Base-by-base conservation (phyloP, 1,140 invertebrate species). In the Harlomillsia oculata region DNA sequence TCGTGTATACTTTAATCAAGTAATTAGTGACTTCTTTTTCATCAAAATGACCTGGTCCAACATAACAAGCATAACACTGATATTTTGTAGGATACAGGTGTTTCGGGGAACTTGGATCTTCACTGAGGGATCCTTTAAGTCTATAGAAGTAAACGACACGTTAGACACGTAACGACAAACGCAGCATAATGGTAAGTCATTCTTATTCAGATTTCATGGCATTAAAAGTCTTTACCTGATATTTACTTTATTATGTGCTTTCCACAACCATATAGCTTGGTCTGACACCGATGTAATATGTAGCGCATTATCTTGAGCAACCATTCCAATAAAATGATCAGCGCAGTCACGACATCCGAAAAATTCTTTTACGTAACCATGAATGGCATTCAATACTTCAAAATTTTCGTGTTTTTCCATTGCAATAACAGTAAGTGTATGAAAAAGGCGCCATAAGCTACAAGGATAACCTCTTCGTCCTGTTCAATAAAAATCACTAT, bases 371-470 rank as follows among this genome's bases (percentile, higher is more conserved):
- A 99, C 79, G 68, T 95, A 98, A 6, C 82, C 85, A 68, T 85
- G 76, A 76, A 99, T 91, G 1, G 84, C 83, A 62, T 77, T 72
- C 1, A 97, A 71, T 11, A 96, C 81, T 66, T 82, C 65, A 20
- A 54, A 61, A 25, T 64, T 51, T 46, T 67, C 65, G 48, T 73
- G 69, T 13, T 75, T 71, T 1, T 80, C 78, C 43, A 84, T 82
- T 20, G 74, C 72, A 69, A 84, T 84, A 0, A 96, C 86, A 9
- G 89, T 92, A 21, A 99, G 71, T 39, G 84, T 87, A 69, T 99
- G 96, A 70, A 97, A 99, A 54, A 95, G 74, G 30, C 81, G 87
- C 96, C 96, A 99, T 14, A 99, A 72, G 0, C 89, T 84, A 74
- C 96, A 99, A 1, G 93, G 88, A 70, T 91, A 98, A n/a, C 93